A percentile compares a stretch with the other conserved stretches of the same genome.
phyloP scores from a whole-genome alignment of 2,797 vertebrate genomes.

The Manis javanica region DNA sequence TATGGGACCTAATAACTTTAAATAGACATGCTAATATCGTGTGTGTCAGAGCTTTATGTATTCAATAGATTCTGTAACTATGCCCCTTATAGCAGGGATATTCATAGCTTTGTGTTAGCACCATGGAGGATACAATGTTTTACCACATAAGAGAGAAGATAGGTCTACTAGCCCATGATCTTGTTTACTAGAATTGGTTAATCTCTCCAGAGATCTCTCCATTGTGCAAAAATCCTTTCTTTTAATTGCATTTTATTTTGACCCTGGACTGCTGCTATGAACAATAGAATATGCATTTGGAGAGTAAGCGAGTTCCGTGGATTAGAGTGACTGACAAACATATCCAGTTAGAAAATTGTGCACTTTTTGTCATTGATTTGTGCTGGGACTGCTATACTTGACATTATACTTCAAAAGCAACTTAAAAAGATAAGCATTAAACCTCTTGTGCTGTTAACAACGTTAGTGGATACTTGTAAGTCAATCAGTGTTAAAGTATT shows the following conservation, averaged over 20 bases:
- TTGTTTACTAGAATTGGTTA: constrained; percentile 85
- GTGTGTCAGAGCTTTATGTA: constrained; percentile 93
- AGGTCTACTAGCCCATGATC: constrained; percentile 87
- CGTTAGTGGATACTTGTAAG: constrained; percentile 97
- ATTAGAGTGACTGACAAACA: constrained; percentile 92
- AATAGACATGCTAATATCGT: constrained; percentile 93
- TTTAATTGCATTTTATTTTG: constrained; percentile 82
- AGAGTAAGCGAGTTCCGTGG: constrained; percentile 85
- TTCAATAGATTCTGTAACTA: constrained; percentile 94
- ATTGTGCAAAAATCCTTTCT: constrained; percentile 83
- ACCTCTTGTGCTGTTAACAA: constrained; percentile 96
- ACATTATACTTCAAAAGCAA: constrained; percentile 91
- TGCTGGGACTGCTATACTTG: constrained; percentile 96
- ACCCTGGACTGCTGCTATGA: constrained; percentile 91
- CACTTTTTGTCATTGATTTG: constrained; percentile 96
- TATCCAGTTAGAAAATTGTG: constrained; percentile 93
- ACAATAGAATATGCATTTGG: constrained; percentile 87
- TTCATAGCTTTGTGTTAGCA: constrained; percentile 90
- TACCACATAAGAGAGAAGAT: constrained; percentile 81
- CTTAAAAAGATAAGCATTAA: constrained; percentile 92
- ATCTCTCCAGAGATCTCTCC: constrained; percentile 84
- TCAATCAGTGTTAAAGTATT: constrained; percentile 96
- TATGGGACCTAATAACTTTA: constrained; percentile 87
- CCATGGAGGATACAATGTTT: constrained; percentile 85
- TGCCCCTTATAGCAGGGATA: constrained; percentile 92